phyloP scores from a whole-genome alignment of 2,888 invertebrate genomes.

The Boloria euphrosyne region DNA sequence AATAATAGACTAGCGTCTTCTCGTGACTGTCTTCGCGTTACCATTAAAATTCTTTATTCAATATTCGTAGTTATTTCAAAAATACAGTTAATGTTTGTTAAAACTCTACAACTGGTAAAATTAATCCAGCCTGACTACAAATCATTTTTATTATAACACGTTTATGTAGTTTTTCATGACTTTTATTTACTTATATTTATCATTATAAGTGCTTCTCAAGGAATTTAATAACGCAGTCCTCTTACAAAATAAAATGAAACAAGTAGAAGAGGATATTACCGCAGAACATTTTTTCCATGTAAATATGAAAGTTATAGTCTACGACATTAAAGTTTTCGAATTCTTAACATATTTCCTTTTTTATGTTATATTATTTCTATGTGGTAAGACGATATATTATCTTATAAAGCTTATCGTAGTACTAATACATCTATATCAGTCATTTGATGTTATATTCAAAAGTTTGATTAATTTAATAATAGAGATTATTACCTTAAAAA shows the following conservation, averaged over 20 bases:
- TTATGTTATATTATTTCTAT: background rate
- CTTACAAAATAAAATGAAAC: background rate
- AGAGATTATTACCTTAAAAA: too few relatives aligned
- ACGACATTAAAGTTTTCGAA: background rate
- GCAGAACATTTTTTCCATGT: constrained; percentile 1
- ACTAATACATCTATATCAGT: too few relatives aligned
- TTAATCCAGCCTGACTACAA: too few relatives aligned
- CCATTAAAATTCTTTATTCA: too few relatives aligned
- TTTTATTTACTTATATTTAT: background rate
- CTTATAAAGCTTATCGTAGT: too few relatives aligned
- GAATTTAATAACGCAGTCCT: constrained; percentile 5
- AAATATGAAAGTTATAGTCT: constrained; percentile 1
- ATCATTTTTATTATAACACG: too few relatives aligned
- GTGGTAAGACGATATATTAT: background rate
- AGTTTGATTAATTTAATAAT: background rate
- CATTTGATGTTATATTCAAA: background rate
- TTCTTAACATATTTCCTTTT: background rate
- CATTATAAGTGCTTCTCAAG: background rate
- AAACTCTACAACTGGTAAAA: too few relatives aligned
- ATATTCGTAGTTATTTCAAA: too few relatives aligned
- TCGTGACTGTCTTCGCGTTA: background rate
- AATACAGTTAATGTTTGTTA: too few relatives aligned
- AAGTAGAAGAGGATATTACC: background rate
- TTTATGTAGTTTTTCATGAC: too few relatives aligned
- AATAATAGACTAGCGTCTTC: background rate